These are phyloP conservation scores for Clusia tigrina DNA, from an alignment of 2,888 invertebrate species.

Conservation along the genomic window DNA sequence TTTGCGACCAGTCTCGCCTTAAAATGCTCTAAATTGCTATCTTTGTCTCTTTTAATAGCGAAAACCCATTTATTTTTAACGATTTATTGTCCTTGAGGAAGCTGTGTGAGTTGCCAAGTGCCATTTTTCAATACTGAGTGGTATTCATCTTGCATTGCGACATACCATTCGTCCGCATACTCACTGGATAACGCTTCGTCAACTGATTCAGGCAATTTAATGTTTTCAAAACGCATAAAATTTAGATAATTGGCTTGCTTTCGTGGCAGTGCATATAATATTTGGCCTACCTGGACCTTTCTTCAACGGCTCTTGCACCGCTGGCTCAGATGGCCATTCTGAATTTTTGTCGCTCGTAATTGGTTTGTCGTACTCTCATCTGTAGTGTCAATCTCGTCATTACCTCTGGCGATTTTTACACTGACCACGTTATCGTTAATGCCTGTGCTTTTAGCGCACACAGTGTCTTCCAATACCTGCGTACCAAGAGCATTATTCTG, in stretches of 20 bases:
- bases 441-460: too few species aligned
- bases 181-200: conserved; percentile 1
- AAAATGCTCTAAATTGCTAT: conserved; percentile 29
- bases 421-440: too few species aligned
- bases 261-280: not conserved
- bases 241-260: too few species aligned
- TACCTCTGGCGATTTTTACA: too few species aligned
- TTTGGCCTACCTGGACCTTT: conserved; percentile 12
- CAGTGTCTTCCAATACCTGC: not conserved
- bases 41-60: conserved; percentile 28
- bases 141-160: conserved; percentile 8
- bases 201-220: not conserved
- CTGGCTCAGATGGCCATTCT: too few species aligned
- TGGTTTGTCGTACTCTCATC: too few species aligned
- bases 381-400: too few species aligned
- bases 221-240: too few species aligned
- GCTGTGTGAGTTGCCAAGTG: conserved; percentile 10
- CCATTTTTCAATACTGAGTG: not conserved
- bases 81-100: conserved; percentile 25
- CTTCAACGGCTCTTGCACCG: not conserved
- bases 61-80: conserved; percentile 38
- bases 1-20: conserved; percentile 36
- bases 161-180: conserved; percentile 20
- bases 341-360: too few species aligned
- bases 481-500: not conserved